phyloP scores from a whole-genome alignment of 2,888 invertebrate genomes.

The Odontocolon sp. region DNA sequence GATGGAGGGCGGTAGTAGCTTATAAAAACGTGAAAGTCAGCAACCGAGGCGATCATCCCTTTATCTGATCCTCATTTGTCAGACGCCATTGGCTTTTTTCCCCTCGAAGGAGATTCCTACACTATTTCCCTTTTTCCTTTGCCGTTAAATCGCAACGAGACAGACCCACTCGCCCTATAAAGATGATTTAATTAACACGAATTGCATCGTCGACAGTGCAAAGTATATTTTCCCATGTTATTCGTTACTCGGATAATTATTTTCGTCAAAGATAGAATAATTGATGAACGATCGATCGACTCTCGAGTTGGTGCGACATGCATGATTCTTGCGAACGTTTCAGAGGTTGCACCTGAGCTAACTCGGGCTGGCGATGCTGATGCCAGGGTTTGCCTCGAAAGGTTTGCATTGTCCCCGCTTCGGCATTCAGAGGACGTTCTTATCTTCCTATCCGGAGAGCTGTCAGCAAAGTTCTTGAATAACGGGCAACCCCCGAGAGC shows the following conservation, averaged over 20 bases:
- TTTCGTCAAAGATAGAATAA: too few relatives aligned
- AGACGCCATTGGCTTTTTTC: constrained; percentile 66
- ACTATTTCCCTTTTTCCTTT: constrained; percentile 5
- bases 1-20: constrained; percentile 61
- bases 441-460: constrained; percentile 81
- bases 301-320: too few relatives aligned
- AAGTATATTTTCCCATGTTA: not conserved
- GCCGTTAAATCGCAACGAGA: constrained; percentile 29
- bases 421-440: constrained; percentile 80
- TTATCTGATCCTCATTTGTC: constrained; percentile 80
- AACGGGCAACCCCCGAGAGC: constrained; percentile 69
- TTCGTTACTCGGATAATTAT: too few relatives aligned
- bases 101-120: not conserved
- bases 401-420: constrained; percentile 77
- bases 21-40: constrained; percentile 79
- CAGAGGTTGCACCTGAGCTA: constrained; percentile 48
- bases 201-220: constrained; percentile 5
- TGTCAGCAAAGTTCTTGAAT: constrained; percentile 81
- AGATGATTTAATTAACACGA: constrained; percentile 36
- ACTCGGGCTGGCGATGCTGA: constrained; percentile 39
- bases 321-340: too few relatives aligned
- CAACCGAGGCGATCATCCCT: constrained; percentile 76
- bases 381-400: constrained; percentile 62
- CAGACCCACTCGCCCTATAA: not conserved
- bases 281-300: too few relatives aligned